Evolutionary conservation across 2,888 invertebrate genomes (phyloP), one percentile per base, ranked within the genome.

Genomic region (Drosophila formosana): DNA sequence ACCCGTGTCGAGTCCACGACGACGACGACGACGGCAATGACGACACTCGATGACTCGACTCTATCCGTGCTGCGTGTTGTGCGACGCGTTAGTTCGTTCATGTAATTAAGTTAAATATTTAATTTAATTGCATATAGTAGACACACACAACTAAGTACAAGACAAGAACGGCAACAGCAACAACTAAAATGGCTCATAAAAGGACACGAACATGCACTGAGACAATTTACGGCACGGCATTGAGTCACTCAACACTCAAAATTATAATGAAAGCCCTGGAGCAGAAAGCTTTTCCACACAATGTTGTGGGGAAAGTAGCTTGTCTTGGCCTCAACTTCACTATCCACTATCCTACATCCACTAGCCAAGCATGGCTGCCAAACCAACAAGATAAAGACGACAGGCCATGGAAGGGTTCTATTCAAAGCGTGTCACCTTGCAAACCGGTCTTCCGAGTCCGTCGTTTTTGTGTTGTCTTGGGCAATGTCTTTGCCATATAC

Each of bases 31-130:
- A n/a, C 26, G 32, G 32, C 25, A 25, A 18, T 26, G 9, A 43
- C 32, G 9, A 23, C 56, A 61, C 30, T 47, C 70, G 66, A 64
- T 62, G 69, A 76, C 69, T 72, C 58, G 56, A 58, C 37, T 37
- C 65, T 58, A 58, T 69, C 53, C 51, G 30, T 30, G 2, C 61
- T 78, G 78, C 72, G 75, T 72, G 78, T 64, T 56, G 64, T 65
- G 67, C 57, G 75, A 57, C 87, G 86, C 80, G 82, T 84, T 84
- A 80, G 87, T 84, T 84, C 76, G 66, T 75, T 78, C 72, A 76
- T 85, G 82, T 90, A 90, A 90, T 90, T 87, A 90, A 88, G 85
- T 90, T 90, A 88, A 90, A 90, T 89, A 90, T 89, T 89, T 89
- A 89, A 90, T 89, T 90, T 90, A 90, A 90, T 90, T 90, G 87